Conservation (phyloP, 2,888 invertebrate species). For the Amblyteles armatorius region DNA sequence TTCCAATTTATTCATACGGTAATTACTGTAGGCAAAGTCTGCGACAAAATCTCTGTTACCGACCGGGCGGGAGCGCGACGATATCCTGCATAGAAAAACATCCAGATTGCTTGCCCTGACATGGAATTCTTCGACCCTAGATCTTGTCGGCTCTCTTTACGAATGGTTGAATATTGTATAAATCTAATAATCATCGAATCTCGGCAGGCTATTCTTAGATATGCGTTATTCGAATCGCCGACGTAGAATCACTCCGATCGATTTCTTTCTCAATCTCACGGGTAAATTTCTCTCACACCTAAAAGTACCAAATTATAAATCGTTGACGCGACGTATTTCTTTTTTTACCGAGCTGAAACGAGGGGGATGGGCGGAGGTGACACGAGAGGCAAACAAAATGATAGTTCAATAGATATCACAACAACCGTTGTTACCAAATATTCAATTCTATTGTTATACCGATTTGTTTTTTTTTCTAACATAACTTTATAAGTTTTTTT, state of each 20-base stretch:
- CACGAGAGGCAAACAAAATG: slow-evolving; percentile 10
- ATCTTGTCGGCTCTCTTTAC: not conserved
- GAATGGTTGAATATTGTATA: not conserved
- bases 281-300: not conserved
- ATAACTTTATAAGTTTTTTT: slow-evolving; percentile 25
- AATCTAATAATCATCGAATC: not conserved
- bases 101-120: not conserved
- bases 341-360: not conserved
- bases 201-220: no score
- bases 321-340: not conserved
- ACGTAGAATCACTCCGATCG: not conserved
- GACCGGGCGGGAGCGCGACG: not conserved
- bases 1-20: slow-evolving; percentile 28
- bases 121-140: not conserved
- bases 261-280: not conserved
- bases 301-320: not conserved
- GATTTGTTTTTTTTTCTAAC: slow-evolving; percentile 44
- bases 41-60: not conserved
- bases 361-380: slow-evolving; percentile 45
- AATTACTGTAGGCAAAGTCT: slow-evolving; percentile 14
- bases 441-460: slow-evolving; percentile 64
- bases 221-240: not conserved
- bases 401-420: slow-evolving; percentile 25
- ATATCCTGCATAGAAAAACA: not conserved
- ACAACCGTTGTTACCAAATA: slow-evolving; percentile 54